Base-by-base conservation (phyloP, 2,797 vertebrate species). In the Picus viridis region DNA sequence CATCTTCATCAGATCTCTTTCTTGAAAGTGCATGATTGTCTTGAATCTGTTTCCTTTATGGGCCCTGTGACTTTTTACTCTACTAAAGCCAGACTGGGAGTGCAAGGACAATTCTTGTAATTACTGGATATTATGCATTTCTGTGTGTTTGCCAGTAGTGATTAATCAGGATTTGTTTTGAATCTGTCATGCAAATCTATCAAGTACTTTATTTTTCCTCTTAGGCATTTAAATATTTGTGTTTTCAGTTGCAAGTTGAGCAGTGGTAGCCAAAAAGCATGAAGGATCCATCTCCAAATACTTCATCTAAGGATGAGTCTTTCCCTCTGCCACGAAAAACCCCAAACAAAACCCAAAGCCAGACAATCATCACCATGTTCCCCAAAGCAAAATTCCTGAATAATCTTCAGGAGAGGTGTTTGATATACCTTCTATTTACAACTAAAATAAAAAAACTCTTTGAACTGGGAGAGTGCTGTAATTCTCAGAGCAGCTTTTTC, bases 211-310 rank as follows among this genome's bases (percentile, higher is more conserved):
- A 12, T 89, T 93, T 58, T 75, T 45, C 26, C 39, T 84, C 30
- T 78, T 67, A 51, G 68, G 36, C 12, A 30, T 88, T 89, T 76
- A 91, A 78, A 32, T 89, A 61, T 59, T 93, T 79, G 32, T 64
- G 39, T 51, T 88, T 95, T 93, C 63, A 72, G 70, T 96, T 95
- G 89, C 80, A n/a, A 64, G 74, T 78, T 88, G 77, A 92, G 30
- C 6, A 16, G n/a, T 73, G n/a, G 22, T 81, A 57, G 30, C 27
- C 29, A 41, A 78, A 86, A 61, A 86, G 8, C 16, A 2, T 22
- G 39, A 76, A 13, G 41, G 59, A 39, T 71, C 39, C 16, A 8
- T 68, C 34, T 89, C 47, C 64, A 82, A 36, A 63, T 70, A 36
- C 7, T 41, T 16, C 8, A 36, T 39, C 30, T 61, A 36, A 72